Base-by-base conservation (phyloP, 2,113 vertebrate species). In the Sclerurus mexicanus region DNA sequence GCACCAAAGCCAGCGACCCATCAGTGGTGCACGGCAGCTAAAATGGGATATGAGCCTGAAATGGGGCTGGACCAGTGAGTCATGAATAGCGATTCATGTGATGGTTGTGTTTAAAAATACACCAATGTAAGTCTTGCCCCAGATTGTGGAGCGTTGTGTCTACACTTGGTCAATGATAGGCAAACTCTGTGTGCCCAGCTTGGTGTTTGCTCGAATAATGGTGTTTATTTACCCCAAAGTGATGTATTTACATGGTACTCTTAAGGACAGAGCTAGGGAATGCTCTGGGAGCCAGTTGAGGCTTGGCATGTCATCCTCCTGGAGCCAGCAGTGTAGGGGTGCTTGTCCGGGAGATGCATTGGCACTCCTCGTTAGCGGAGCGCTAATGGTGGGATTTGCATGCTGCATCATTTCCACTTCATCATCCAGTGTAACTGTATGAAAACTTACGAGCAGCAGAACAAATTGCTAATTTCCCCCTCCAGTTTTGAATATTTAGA, bases 371-470 rank as follows among this genome's bases (percentile, higher is more conserved):
- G 1, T 89, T 94, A 90, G 62, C 1, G 0, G 63, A 62, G 31
- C 76, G 87, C 81, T 83, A 39, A 52, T 0, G 2, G 60, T 69
- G 62, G 73, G 55, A 52, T 91, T 95, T 94, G 62, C 66, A 1
- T 59, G 50, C 78, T 71, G 78, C 9, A 10, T 89, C 49, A 10
- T 49, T 96, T 89, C 81, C 85, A 78, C 77, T 80, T 94, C 21
- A 55, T 93, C 87, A 96, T 91, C 75, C 37, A 46, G 14, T 5
- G 2, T 86, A 75, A 62, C 79, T 2, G 4, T 80, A 30, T 66
- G 88, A 95, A 88, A 95, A 90, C 68, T 72, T 67, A 47, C 66
- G 77, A 96, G 56, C 90, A 96, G 76, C 79, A 66, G 93, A 89
- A 93, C 75, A 75, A 87, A 85, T 73, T 8, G 2, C 20, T 10